Evolutionary conservation across 2,797 vertebrate species (phyloP), one percentile per base, ranked within the genome.

Genomic region (Sciurus vulgaris): DNA sequence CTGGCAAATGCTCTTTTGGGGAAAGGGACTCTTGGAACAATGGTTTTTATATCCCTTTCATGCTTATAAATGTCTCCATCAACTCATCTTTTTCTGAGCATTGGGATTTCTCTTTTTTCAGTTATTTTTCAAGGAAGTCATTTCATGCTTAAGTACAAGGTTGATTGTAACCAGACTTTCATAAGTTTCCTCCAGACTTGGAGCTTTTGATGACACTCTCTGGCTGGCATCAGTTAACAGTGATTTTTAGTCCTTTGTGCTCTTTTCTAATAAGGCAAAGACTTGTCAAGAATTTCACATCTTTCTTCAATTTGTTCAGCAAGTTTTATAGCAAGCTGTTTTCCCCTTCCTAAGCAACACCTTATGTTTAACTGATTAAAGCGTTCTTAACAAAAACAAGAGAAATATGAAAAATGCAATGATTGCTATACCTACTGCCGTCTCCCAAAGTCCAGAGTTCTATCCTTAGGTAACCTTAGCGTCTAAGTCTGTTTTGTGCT

Each of bases 241-340:
- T 89, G 41, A 90, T 67, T 73, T 56, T 59, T 41, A 73, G 76
- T 49, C 67, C 54, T 85, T 86, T n/a, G 22, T 69, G 44, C 38
- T 73, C 67, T 81, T 89, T 94, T 76, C 51, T 82, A 96, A 72
- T 84, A 92, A 88, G 17, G 26, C 61, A 93, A 84, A 77, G 28
- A 69, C 38, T 92, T 96, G 30, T 85, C 82, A 95, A 87, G 86
- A 92, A 44, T 67, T 86, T 83, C 81, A 74, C 9, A 76, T 92
- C 51, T 89, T 86, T 84, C 44, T 89, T 85, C 7, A 7, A 81
- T 84, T 95, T 92, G 51, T 81, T 87, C 67, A 77, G 82, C 38
- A 90, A 76, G 65, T 81, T 93, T 84, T 76, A 89, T n/a, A 78
- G 38, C 85, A 94, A 94, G 67, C 67, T 85, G 22, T 61, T 90